A percentile compares a stretch with the other conserved stretches of the same genome.
These are phyloP conservation scores for Rhinolophus sinicus DNA, from an alignment of 2,113 vertebrate genomes.

Conservation along the genomic window DNA sequence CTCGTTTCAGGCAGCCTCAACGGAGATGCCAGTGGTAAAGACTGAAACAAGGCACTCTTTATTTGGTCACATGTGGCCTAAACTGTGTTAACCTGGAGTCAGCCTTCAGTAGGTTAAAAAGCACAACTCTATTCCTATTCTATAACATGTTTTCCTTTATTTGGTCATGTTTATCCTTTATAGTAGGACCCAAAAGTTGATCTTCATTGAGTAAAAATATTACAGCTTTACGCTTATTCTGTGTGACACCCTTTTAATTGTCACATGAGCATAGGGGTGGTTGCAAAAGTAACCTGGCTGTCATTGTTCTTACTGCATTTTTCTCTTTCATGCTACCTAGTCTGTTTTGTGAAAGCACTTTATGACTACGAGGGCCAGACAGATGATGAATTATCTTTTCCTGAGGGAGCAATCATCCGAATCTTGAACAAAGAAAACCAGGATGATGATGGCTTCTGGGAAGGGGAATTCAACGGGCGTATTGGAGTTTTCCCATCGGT, in stretches of 20 bases:
- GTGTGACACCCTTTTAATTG: neutral
- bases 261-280: neutral
- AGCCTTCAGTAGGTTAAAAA: constrained; percentile 22
- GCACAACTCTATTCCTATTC: neutral
- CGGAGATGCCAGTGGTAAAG: constrained; percentile 94
- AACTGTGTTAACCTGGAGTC: neutral
- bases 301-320: constrained; percentile 2
- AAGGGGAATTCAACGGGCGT: constrained; percentile 95
- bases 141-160: neutral
- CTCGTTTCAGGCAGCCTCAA: constrained; percentile 93
- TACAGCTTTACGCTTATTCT: neutral
- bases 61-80: constrained; percentile 31
- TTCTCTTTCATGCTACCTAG: constrained; percentile 80
- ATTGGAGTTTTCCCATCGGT: constrained; percentile 97
- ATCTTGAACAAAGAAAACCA: constrained; percentile 97
- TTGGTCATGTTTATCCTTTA: neutral
- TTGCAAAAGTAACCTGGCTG: neutral
- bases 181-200: neutral
- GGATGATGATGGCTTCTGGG: constrained; percentile 99
- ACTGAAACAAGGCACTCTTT: constrained; percentile 57
- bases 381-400: constrained; percentile 96
- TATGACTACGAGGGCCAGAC: constrained; percentile 99
- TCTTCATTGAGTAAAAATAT: constrained; percentile 24
- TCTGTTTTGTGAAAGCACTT: constrained; percentile 96
- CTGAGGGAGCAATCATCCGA: constrained; percentile 96